Conservation (phyloP, 1,140 invertebrate species). For the Heterodera schachtii region DNA sequence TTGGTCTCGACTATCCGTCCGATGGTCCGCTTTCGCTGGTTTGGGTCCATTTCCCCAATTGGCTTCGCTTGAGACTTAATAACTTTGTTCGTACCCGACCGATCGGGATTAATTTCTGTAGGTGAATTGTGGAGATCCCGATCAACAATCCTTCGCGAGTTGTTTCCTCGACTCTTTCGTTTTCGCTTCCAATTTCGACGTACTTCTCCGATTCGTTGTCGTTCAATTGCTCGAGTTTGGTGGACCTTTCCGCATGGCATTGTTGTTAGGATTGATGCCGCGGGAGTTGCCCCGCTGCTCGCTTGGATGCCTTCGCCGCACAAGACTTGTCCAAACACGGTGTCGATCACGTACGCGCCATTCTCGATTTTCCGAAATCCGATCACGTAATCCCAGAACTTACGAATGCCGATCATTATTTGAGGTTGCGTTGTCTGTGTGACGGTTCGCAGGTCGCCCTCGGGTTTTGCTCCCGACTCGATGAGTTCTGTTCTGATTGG, state of each 20-base stretch:
- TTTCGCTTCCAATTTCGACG: no score
- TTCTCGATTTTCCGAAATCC: not conserved
- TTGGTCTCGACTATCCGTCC: no score
- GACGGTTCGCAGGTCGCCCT: not conserved
- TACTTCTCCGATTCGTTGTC: no score
- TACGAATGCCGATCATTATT: slow-evolving; percentile 24
- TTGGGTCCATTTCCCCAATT: no score
- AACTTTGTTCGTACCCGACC: slow-evolving; percentile 32
- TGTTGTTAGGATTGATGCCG: not conserved
- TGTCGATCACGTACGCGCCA: slow-evolving; percentile 29
- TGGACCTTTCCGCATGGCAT: not conserved
- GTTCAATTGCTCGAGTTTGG: no score
- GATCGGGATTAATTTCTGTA: no score
- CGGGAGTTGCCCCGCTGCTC: not conserved
- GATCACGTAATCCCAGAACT: slow-evolving; percentile 32
- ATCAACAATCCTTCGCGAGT: no score
- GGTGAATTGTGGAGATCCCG: no score
- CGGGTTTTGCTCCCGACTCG: not conserved
- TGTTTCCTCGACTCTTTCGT: no score
- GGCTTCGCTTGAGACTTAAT: not conserved
- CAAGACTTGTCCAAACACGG: slow-evolving; percentile 15
- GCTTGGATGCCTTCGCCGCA: slow-evolving; percentile 1
- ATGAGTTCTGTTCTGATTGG: not conserved
- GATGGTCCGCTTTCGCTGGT: no score
- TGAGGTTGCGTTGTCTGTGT: slow-evolving; percentile 17